These are phyloP conservation scores for Armadillidium nasatum DNA, from an alignment of 1,140 invertebrate genomes.

Conservation along the genomic window DNA sequence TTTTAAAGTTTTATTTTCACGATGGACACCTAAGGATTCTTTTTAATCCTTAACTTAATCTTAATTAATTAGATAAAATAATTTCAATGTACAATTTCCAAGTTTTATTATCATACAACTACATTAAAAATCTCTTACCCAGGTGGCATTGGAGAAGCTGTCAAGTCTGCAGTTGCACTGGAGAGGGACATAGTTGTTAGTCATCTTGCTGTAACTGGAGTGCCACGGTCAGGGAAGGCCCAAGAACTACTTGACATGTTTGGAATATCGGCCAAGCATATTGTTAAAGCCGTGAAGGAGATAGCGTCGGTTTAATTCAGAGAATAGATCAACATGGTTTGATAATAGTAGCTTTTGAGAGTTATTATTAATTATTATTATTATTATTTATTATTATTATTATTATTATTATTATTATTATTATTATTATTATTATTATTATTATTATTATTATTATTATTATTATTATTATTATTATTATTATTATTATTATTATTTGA, in stretches of 20 bases:
- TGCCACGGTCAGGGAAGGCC: constrained; percentile 88
- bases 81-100: too few relatives aligned
- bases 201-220: constrained; percentile 72
- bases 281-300: constrained; percentile 65
- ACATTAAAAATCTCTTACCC: constrained; percentile 5
- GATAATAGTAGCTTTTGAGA: too few relatives aligned
- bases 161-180: constrained; percentile 69
- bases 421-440: too few relatives aligned
- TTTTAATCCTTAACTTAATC: background rate
- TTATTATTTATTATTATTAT: too few relatives aligned
- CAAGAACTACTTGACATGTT: constrained; percentile 76
- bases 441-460: background rate
- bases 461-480: constrained; percentile 6
- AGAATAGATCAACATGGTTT: too few relatives aligned
- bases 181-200: constrained; percentile 71
- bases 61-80: background rate
- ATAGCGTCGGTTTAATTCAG: background rate
- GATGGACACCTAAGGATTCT: too few relatives aligned
- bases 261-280: constrained; percentile 77
- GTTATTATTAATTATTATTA: too few relatives aligned
- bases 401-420: too few relatives aligned
- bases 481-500: background rate
- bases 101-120: too few relatives aligned
- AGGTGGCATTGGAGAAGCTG: constrained; percentile 95
- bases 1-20: too few relatives aligned